phyloP scores from a whole-genome alignment of 2,113 vertebrate genomes.

The Lepisosteus osseus region DNA sequence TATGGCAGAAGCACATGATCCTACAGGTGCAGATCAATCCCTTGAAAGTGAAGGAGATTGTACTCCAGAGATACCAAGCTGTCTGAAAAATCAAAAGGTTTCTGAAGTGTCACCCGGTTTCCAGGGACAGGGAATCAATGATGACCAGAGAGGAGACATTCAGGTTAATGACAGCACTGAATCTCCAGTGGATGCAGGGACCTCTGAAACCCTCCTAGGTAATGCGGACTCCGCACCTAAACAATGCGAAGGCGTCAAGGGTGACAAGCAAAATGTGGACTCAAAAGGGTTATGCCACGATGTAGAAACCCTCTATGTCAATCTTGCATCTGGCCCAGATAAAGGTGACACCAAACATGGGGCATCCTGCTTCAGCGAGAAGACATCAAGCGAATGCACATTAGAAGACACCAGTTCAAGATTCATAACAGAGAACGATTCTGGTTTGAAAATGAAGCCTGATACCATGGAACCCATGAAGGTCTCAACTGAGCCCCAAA shows the following conservation, averaged over 20 bases:
- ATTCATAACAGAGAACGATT: constrained; percentile 2
- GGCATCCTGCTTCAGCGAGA: not conserved
- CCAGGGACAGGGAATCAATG: not conserved
- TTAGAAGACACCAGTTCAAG: constrained; percentile 8
- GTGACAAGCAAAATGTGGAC: not conserved
- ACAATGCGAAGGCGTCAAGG: too few species aligned
- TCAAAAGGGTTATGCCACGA: not conserved
- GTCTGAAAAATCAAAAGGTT: too few species aligned
- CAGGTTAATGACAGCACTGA: not conserved
- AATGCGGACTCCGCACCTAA: too few species aligned
- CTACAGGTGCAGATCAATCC: too few species aligned
- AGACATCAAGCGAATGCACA: constrained; percentile 7
- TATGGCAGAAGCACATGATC: too few species aligned
- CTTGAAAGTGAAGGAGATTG: too few species aligned
- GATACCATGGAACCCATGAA: constrained; percentile 3
- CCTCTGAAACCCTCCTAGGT: too few species aligned
- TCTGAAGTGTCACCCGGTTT: too few species aligned
- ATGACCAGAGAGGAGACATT: not conserved
- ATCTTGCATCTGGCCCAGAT: not conserved
- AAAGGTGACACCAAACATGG: constrained; percentile 1
- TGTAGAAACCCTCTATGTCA: constrained; percentile 4
- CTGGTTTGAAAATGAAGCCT: constrained; percentile 15
- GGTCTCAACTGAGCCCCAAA: constrained; percentile 9
- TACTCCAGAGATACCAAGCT: too few species aligned
- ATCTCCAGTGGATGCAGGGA: not conserved